phyloP scores from a whole-genome alignment of 1,140 invertebrate genomes.

The Drosophila subobscura region DNA sequence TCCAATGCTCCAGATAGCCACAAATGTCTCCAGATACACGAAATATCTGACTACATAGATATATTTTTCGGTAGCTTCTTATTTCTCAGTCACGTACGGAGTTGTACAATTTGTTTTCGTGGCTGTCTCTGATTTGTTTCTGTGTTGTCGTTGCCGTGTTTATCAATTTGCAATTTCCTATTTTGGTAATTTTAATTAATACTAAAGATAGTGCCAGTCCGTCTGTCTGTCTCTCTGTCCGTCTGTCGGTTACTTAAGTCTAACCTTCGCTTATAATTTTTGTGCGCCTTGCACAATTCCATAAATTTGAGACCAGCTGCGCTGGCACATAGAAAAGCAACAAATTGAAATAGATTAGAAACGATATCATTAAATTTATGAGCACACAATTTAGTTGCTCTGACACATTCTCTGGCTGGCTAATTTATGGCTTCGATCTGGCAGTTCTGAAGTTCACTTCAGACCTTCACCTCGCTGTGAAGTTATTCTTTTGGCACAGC shows the following conservation, averaged over 20 bases:
- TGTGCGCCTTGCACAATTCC: conserved; percentile 64
- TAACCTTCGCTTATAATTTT: conserved; percentile 65
- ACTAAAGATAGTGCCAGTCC: conserved; percentile 67
- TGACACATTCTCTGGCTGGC: conserved; percentile 20
- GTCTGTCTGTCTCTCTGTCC: conserved; percentile 19
- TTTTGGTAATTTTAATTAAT: conserved; percentile 76
- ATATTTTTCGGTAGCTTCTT: conserved; percentile 40
- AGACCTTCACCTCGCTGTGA: conserved; percentile 32
- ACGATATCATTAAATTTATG: conserved; percentile 73
- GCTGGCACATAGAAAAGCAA: conserved; percentile 24
- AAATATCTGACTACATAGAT: conserved; percentile 50
- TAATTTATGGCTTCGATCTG: conserved; percentile 59
- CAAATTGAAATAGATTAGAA: conserved; percentile 73
- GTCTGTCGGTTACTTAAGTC: conserved; percentile 46
- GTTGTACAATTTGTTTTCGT: conserved; percentile 56
- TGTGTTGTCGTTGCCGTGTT: conserved; percentile 16
- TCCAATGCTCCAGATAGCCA: not conserved
- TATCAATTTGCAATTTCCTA: conserved; percentile 78
- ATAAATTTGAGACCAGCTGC: conserved; percentile 55
- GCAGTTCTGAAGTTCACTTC: conserved; percentile 27
- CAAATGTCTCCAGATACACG: conserved; percentile 26
- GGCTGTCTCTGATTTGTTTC: conserved; percentile 15
- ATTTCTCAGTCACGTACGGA: conserved; percentile 32
- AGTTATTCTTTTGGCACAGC: conserved; percentile 27
- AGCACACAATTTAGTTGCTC: conserved; percentile 8